phyloP scores from a whole-genome alignment of 2,888 invertebrate species.

The Hirudinaria manillensis region DNA sequence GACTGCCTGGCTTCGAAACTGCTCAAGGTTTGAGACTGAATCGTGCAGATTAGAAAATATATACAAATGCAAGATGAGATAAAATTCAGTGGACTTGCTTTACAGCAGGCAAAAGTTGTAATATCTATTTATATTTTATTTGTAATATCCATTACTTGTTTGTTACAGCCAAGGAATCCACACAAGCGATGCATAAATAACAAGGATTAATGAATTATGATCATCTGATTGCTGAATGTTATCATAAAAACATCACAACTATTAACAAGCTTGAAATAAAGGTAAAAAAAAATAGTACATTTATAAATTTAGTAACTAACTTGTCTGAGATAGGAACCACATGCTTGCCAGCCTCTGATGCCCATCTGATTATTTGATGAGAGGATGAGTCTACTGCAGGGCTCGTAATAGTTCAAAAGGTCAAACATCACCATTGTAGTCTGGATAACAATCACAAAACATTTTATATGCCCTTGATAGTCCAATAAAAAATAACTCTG shows the following conservation, averaged over 20 bases:
- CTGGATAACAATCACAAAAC: slow-evolving; percentile 44
- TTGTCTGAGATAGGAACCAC: slow-evolving; percentile 71
- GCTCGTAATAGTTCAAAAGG: slow-evolving; percentile 87
- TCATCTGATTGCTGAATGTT: background rate
- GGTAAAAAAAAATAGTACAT: background rate
- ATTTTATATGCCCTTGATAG: background rate
- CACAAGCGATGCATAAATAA: too few species aligned
- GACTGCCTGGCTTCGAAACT: slow-evolving; percentile 66
- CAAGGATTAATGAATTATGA: too few species aligned
- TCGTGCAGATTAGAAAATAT: slow-evolving; percentile 13
- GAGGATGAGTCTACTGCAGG: slow-evolving; percentile 69
- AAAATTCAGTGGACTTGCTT: background rate
- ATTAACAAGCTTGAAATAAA: background rate
- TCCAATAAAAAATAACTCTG: background rate
- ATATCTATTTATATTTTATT: too few species aligned
- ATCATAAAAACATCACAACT: background rate
- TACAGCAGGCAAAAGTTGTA: background rate
- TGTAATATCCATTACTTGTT: too few species aligned
- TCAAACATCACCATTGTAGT: slow-evolving; percentile 74
- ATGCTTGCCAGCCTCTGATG: slow-evolving; percentile 75
- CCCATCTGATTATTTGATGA: slow-evolving; percentile 71
- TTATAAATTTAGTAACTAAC: slow-evolving; percentile 52
- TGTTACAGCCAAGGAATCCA: too few species aligned
- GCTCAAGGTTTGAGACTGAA: slow-evolving; percentile 66
- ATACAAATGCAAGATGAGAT: background rate